A percentile compares a stretch with the other conserved stretches of the same genome.
phyloP scores from a whole-genome alignment of 1,140 invertebrate genomes.

The Platyscapa corneri region DNA sequence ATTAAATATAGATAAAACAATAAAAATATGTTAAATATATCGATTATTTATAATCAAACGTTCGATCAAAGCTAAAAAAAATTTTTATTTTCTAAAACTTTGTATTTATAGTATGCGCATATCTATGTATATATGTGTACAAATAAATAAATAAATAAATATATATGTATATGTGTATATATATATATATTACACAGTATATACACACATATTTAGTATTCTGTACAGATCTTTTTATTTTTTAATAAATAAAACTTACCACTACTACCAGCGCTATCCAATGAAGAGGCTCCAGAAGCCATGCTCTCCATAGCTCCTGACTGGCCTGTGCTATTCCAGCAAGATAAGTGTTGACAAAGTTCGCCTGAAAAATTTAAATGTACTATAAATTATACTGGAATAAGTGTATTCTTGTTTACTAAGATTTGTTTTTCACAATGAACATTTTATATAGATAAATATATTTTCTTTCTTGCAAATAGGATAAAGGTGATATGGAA shows the following conservation, averaged over 20 bases:
- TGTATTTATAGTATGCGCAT: too few species aligned
- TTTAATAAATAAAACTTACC: constrained; percentile 60
- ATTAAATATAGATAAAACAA: too few species aligned
- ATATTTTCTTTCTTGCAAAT: constrained; percentile 43
- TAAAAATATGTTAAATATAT: too few species aligned
- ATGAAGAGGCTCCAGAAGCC: constrained; percentile 75
- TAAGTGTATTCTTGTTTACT: constrained; percentile 68
- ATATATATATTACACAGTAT: too few species aligned
- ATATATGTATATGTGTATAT: too few species aligned
- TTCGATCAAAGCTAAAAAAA: too few species aligned
- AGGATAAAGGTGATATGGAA: constrained; percentile 1
- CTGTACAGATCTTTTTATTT: too few species aligned
- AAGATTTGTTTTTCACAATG: constrained; percentile 67
- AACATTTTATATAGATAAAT: constrained; percentile 61
- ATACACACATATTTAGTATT: too few species aligned
- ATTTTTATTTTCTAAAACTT: too few species aligned
- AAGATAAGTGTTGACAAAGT: constrained; percentile 38
- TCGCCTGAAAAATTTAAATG: constrained; percentile 66
- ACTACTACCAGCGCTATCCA: constrained; percentile 74
- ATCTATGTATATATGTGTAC: too few species aligned
- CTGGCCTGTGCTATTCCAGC: constrained; percentile 58
- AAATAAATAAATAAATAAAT: too few species aligned
- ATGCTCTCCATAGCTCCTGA: constrained; percentile 63
- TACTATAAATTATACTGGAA: constrained; percentile 67
- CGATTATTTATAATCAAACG: too few species aligned